Conservation (phyloP, 2,113 vertebrate species). For the Taurulus bubalis region DNA sequence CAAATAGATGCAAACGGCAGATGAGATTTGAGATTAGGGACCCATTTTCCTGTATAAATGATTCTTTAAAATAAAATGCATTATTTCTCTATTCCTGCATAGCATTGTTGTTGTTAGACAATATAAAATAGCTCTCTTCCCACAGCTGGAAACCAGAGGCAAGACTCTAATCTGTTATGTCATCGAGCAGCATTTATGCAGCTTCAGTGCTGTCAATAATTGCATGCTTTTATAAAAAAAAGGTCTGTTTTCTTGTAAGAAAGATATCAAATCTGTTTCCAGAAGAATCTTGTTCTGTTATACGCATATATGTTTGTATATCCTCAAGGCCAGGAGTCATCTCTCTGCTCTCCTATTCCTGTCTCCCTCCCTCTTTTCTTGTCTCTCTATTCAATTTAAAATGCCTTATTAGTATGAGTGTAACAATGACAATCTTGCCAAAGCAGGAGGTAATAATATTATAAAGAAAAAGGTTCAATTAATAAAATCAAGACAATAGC, state of each 20-base stretch:
- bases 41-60: background rate
- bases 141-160: slow-evolving; percentile 40
- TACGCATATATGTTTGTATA: slow-evolving; percentile 2
- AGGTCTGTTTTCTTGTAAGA: background rate
- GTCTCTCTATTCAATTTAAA: background rate
- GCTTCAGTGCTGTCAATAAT: slow-evolving; percentile 10
- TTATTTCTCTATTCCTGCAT: slow-evolving; percentile 6
- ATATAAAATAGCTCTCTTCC: slow-evolving; percentile 40
- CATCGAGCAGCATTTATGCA: slow-evolving; percentile 47
- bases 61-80: slow-evolving; percentile 1
- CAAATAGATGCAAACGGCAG: background rate
- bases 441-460: background rate
- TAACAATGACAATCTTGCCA: background rate
- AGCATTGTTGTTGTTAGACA: slow-evolving; percentile 41
- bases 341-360: slow-evolving; percentile 25
- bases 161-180: slow-evolving; percentile 53
- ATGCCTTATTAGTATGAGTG: background rate
- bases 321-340: slow-evolving; percentile 26
- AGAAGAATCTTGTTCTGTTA: slow-evolving; percentile 15
- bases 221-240: background rate
- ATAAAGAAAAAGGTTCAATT: background rate
- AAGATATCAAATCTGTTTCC: background rate
- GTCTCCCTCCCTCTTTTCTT: slow-evolving; percentile 9
- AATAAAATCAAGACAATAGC: background rate
- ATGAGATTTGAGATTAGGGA: background rate